Percentiles rank a stretch among this genome's conserved stretches.
Evolutionary conservation across 2,888 invertebrate genomes (phyloP).

Genomic region (Philereme transversata): DNA sequence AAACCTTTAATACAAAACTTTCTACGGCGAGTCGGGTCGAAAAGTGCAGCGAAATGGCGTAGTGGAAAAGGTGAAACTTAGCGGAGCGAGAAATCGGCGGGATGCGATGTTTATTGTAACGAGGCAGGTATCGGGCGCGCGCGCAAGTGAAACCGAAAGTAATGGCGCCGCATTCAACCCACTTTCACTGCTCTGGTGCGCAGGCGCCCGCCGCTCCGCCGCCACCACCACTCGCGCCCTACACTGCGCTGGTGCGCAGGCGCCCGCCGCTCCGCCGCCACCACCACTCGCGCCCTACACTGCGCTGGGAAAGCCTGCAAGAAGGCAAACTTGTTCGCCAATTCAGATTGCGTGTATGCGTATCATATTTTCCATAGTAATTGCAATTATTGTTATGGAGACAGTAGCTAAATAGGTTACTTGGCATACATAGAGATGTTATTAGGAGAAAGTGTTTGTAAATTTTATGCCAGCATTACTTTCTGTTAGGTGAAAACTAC

Average conservation of each 20-base stretch:
- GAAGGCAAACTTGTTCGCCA: constrained; percentile 23
- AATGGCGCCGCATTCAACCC: constrained; percentile 81
- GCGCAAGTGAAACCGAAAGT: constrained; percentile 82
- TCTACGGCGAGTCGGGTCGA: constrained; percentile 70
- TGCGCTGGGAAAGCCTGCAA: constrained; percentile 35
- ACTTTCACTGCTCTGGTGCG: constrained; percentile 77
- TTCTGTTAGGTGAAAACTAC: constrained; percentile 22
- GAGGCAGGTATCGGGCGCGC: constrained; percentile 74
- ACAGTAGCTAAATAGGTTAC: constrained; percentile 23
- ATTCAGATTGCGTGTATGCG: constrained; percentile 19
- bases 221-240: constrained; percentile 45
- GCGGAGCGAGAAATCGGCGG: constrained; percentile 82
- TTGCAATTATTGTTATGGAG: constrained; percentile 25
- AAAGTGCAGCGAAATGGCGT: constrained; percentile 65
- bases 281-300: constrained; percentile 46
- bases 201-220: constrained; percentile 52
- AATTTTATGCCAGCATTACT: constrained; percentile 16
- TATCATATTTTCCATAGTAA: constrained; percentile 25
- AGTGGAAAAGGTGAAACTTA: constrained; percentile 82
- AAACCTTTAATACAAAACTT: constrained; percentile 53
- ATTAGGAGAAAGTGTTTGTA: constrained; percentile 27
- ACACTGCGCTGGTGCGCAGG: constrained; percentile 44
- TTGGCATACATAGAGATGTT: constrained; percentile 21
- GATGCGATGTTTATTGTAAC: constrained; percentile 83
- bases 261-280: constrained; percentile 27